Conservation (phyloP, 2,888 invertebrate species). For the Campoplex nolae region DNA sequence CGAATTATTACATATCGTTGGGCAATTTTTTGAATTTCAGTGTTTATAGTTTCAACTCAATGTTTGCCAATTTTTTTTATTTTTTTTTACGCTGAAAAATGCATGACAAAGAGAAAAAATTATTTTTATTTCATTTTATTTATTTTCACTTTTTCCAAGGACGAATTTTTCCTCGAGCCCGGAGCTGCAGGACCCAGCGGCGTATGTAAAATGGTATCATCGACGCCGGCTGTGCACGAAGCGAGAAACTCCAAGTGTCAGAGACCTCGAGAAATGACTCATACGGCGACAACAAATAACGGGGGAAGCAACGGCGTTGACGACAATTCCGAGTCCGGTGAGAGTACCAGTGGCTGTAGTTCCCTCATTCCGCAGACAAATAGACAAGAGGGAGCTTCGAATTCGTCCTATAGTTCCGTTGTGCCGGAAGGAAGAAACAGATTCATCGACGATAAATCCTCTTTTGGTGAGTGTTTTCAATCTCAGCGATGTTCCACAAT, state of each 20-base stretch:
- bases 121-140: neutral
- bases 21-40: no score
- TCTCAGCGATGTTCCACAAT: neutral
- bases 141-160: slow-evolving; percentile 68
- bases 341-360: slow-evolving; percentile 87
- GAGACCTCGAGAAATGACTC: slow-evolving; percentile 75
- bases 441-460: slow-evolving; percentile 79
- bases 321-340: slow-evolving; percentile 87
- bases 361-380: slow-evolving; percentile 85
- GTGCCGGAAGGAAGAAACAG: slow-evolving; percentile 76
- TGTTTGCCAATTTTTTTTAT: no score
- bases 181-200: slow-evolving; percentile 75
- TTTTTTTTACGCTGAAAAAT: neutral
- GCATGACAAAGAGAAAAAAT: neutral
- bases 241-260: slow-evolving; percentile 72
- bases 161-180: slow-evolving; percentile 79
- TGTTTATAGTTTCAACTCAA: no score
- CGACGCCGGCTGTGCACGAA: slow-evolving; percentile 81
- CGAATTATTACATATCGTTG: no score
- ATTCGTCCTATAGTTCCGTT: slow-evolving; percentile 74
- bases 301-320: slow-evolving; percentile 82
- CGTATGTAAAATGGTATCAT: slow-evolving; percentile 78
- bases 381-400: slow-evolving; percentile 79
- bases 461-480: slow-evolving; percentile 75
- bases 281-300: slow-evolving; percentile 76